Conservation (phyloP, 2,797 vertebrate species). For the Phoxinus dragarum region DNA sequence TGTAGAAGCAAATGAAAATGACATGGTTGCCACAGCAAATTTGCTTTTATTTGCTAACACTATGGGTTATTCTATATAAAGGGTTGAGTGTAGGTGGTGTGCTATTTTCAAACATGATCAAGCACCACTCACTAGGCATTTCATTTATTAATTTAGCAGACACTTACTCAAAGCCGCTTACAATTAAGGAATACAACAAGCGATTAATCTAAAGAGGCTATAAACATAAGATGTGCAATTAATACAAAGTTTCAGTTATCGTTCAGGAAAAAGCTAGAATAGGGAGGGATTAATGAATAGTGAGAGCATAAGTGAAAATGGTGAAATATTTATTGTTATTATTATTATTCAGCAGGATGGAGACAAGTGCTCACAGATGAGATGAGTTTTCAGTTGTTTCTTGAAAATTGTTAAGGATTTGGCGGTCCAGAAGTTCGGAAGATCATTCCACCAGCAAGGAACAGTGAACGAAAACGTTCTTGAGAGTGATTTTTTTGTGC, state of each 20-base stretch:
- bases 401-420: neutral
- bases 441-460: neutral
- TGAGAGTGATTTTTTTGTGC: neutral
- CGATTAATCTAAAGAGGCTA: neutral
- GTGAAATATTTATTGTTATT: neutral
- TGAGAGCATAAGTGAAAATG: neutral
- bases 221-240: neutral
- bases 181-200: no score
- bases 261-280: neutral
- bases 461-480: neutral
- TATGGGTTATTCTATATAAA: neutral
- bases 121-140: neutral
- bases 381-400: neutral
- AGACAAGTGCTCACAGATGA: neutral
- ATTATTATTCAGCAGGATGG: neutral
- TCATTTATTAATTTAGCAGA: neutral
- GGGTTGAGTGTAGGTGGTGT: neutral
- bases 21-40: neutral
- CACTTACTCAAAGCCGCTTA: neutral
- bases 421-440: no score
- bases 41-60: neutral
- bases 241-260: neutral
- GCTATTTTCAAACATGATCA: neutral
- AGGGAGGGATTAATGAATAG: neutral
- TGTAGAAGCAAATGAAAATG: neutral